These are phyloP conservation scores for Parascotia fuliginaria DNA, from an alignment of 2,888 invertebrate species.

Conservation along the genomic window DNA sequence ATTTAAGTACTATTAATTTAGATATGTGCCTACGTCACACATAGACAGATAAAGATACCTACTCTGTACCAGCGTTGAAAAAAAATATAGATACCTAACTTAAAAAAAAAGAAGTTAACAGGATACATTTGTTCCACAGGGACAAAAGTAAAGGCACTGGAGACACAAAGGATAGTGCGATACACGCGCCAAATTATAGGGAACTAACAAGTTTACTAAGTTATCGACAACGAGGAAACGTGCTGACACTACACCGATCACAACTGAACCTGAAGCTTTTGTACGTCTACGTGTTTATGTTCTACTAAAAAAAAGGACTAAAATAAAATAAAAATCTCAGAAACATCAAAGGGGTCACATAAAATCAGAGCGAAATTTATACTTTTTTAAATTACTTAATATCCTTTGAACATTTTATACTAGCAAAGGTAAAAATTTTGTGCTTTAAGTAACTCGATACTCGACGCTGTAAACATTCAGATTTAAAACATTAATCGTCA, in stretches of 20 bases:
- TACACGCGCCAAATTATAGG: conserved; percentile 28
- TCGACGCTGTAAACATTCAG: conserved; percentile 19
- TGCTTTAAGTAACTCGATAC: conserved; percentile 35
- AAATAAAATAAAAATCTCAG: neutral
- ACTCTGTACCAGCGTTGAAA: too few relatives aligned
- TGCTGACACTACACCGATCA: neutral
- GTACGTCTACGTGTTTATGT: neutral
- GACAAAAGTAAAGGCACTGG: conserved; percentile 22
- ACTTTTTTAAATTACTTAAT: conserved; percentile 13
- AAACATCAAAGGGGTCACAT: conserved; percentile 11
- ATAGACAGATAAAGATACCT: neutral
- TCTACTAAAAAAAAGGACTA: neutral
- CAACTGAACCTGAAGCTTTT: neutral
- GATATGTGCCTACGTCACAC: neutral
- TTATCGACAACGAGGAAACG: neutral
- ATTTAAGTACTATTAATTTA: too few relatives aligned
- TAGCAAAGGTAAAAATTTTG: conserved; percentile 23
- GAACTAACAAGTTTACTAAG: conserved; percentile 6
- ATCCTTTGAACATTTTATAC: conserved; percentile 36
- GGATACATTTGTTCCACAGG: conserved; percentile 49
- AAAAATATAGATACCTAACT: neutral
- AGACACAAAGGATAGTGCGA: conserved; percentile 35
- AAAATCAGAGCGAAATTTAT: conserved; percentile 14
- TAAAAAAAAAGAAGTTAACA: conserved; percentile 53
- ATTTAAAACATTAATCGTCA: conserved; percentile 29